These are phyloP conservation scores for Alviniconcha marisindica DNA, from an alignment of 1,140 invertebrate species.

Conservation along the genomic window DNA sequence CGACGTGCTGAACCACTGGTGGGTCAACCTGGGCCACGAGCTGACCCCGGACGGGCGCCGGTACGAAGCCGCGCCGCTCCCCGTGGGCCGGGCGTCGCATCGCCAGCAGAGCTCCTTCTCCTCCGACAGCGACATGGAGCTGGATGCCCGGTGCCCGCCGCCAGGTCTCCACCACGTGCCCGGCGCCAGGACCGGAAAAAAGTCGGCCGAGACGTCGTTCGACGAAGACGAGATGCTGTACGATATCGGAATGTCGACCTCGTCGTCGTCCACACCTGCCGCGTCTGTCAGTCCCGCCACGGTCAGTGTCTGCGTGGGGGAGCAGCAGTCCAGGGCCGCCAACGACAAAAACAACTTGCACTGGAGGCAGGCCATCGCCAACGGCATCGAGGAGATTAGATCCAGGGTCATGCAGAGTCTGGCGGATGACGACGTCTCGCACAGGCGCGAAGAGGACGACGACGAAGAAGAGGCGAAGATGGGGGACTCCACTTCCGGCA, in stretches of 20 bases:
- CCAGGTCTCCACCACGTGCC: constrained; percentile 48
- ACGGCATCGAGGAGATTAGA: constrained; percentile 4
- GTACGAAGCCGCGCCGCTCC: constrained; percentile 45
- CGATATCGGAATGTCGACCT: constrained; percentile 19
- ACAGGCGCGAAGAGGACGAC: not conserved
- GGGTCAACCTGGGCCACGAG: constrained; percentile 91
- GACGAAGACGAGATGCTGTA: constrained; percentile 39
- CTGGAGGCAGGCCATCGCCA: not conserved
- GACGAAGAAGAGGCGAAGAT: not conserved
- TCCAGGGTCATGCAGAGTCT: not conserved
- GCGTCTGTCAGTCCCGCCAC: not conserved
- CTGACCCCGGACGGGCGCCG: constrained; percentile 86
- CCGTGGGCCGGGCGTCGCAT: constrained; percentile 48
- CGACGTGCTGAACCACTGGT: constrained; percentile 95
- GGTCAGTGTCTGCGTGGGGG: not conserved
- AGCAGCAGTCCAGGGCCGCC: not conserved
- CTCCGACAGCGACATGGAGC: constrained; percentile 58
- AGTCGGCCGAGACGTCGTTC: not conserved
- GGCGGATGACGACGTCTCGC: constrained; percentile 6
- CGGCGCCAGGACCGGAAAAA: constrained; percentile 17
- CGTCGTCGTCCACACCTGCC: not conserved
- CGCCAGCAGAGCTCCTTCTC: constrained; percentile 51
- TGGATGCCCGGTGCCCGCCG: constrained; percentile 37
- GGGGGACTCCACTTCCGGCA: not conserved
- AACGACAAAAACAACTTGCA: not conserved